Conservation (phyloP, 1,140 invertebrate species). For the Ips nitidus region DNA sequence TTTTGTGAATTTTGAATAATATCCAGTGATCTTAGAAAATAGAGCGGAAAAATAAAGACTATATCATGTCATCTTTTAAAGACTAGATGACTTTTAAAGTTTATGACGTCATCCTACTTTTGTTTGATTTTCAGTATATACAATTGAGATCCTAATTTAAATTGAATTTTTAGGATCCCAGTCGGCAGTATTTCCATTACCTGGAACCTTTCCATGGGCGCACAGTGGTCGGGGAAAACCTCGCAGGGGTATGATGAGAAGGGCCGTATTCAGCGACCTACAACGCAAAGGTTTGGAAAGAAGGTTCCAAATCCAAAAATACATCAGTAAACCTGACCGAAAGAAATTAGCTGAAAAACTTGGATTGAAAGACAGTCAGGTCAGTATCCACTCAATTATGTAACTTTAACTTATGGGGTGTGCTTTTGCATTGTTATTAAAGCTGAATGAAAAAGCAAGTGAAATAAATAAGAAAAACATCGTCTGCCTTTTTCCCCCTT, state of each 20-base stretch:
- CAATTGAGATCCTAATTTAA: conserved; percentile 34
- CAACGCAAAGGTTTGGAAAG: conserved; percentile 94
- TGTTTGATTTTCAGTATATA: too few relatives aligned
- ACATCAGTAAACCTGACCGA: conserved; percentile 96
- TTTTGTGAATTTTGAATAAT: too few relatives aligned
- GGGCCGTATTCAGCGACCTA: conserved; percentile 89
- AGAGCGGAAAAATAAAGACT: too few relatives aligned
- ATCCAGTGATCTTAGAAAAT: too few relatives aligned
- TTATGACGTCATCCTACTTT: too few relatives aligned
- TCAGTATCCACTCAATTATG: conserved; percentile 52
- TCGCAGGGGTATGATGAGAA: conserved; percentile 89
- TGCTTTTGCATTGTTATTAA: neutral
- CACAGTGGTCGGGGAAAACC: conserved; percentile 78
- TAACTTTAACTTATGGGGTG: neutral
- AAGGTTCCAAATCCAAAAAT: conserved; percentile 95
- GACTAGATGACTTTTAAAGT: too few relatives aligned
- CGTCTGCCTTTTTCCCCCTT: conserved; percentile 8
- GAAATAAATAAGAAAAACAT: conserved; percentile 27
- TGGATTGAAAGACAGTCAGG: conserved; percentile 93
- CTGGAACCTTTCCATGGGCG: conserved; percentile 77
- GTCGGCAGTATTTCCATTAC: conserved; percentile 65
- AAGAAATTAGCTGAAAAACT: conserved; percentile 94
- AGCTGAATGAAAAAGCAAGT: conserved; percentile 7
- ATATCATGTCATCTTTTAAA: too few relatives aligned
- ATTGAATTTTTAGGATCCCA: conserved; percentile 49